phyloP scores from a whole-genome alignment of 2,113 vertebrate species.

The Copsychus sechellarum region DNA sequence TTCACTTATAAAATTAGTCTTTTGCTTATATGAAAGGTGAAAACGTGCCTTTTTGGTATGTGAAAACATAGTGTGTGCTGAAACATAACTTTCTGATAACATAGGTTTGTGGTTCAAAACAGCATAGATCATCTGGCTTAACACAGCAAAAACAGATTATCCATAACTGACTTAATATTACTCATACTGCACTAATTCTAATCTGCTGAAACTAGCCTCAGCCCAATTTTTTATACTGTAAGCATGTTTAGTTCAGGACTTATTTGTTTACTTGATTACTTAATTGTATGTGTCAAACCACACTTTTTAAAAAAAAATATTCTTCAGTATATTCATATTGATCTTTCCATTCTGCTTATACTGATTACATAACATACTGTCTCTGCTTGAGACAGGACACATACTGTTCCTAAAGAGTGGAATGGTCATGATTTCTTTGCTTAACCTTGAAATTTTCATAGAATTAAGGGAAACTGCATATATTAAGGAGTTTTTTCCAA shows the following conservation, averaged over 20 bases:
- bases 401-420: not conserved
- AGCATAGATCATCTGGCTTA: fast-evolving
- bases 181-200: not conserved
- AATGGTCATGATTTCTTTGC: not conserved
- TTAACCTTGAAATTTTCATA: not conserved
- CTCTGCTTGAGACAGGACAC: not conserved
- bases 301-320: fast-evolving
- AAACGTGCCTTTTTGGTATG: not conserved
- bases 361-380: not conserved
- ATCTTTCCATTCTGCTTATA: not conserved
- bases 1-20: not conserved
- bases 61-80: not conserved
- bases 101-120: not conserved
- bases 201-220: not conserved
- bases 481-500: fast-evolving
- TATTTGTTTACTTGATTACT: not conserved
- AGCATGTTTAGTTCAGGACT: not conserved
- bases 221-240: not conserved
- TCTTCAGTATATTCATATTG: not conserved
- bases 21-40: not conserved
- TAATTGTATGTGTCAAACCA: not conserved
- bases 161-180: not conserved
- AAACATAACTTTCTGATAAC: not conserved
- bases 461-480: not conserved
- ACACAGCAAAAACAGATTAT: not conserved